Conservation (phyloP, 2,888 invertebrate species). For the Ditylenchus weischeri region DNA sequence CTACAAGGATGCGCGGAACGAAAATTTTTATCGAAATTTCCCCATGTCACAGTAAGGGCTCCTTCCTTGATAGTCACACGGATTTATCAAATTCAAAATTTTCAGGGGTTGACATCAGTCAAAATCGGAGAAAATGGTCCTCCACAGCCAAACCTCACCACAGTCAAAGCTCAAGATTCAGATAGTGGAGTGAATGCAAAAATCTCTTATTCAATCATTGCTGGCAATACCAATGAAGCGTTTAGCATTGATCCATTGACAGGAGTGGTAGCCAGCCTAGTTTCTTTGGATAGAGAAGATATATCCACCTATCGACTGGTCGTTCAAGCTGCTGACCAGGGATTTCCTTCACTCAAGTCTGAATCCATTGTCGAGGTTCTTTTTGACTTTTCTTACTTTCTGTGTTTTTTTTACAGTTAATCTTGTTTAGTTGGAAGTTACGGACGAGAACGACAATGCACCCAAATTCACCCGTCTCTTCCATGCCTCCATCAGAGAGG, state of each 20-base stretch:
- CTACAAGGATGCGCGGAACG: too few species aligned
- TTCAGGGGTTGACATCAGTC: not conserved
- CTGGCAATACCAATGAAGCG: constrained; percentile 59
- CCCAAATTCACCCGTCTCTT: constrained; percentile 70
- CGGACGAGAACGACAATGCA: constrained; percentile 91
- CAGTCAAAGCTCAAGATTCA: constrained; percentile 77
- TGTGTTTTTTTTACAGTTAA: constrained; percentile 46
- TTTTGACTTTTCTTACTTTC: not conserved
- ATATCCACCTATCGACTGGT: constrained; percentile 72
- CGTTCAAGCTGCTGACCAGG: constrained; percentile 81
- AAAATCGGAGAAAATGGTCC: constrained; percentile 37
- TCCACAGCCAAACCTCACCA: constrained; percentile 62
- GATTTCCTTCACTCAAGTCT: constrained; percentile 76
- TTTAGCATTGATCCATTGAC: constrained; percentile 74
- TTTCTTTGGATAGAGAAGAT: constrained; percentile 38
- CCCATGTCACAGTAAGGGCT: too few species aligned
- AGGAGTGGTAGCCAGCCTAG: constrained; percentile 22
- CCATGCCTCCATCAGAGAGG: constrained; percentile 39
- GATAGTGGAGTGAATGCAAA: constrained; percentile 80
- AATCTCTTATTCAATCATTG: constrained; percentile 77
- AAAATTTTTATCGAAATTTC: too few species aligned
- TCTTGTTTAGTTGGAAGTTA: constrained; percentile 60
- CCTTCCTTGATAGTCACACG: too few species aligned
- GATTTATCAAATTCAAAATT: constrained; percentile 12
- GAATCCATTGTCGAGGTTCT: constrained; percentile 75